phyloP scores from a whole-genome alignment of 2,797 vertebrate species.

The Urocyon cinereoargenteus region DNA sequence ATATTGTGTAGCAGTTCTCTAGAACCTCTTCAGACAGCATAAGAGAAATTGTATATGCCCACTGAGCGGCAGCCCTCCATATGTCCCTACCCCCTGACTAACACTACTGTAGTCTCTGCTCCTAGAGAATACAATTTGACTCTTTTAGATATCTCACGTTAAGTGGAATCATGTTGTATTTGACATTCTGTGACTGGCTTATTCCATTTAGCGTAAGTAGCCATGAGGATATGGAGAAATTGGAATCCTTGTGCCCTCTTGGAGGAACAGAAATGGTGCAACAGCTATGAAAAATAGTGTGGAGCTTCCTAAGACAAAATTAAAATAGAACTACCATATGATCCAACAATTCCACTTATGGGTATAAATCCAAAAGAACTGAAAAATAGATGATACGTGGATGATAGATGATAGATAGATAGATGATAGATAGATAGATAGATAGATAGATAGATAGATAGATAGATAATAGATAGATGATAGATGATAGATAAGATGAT shows the following conservation, averaged over 20 bases:
- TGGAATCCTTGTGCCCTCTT: background rate
- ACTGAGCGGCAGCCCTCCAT: background rate
- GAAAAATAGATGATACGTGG: background rate
- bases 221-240: background rate
- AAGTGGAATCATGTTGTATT: background rate
- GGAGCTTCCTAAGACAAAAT: background rate
- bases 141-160: background rate
- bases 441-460: too few species aligned
- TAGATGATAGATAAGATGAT: background rate
- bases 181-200: background rate
- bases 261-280: background rate
- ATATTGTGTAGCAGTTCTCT: background rate
- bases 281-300: background rate
- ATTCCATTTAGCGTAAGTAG: background rate
- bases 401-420: background rate
- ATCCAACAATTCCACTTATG: background rate
- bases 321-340: background rate
- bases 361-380: background rate
- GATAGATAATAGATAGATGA: background rate
- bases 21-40: background rate
- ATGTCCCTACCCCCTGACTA: background rate
- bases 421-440: too few species aligned
- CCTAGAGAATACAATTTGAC: background rate
- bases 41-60: background rate
- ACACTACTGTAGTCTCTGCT: background rate